Base-by-base conservation (phyloP, 2,888 invertebrate genomes). In the Steinernema carpocapsae region DNA sequence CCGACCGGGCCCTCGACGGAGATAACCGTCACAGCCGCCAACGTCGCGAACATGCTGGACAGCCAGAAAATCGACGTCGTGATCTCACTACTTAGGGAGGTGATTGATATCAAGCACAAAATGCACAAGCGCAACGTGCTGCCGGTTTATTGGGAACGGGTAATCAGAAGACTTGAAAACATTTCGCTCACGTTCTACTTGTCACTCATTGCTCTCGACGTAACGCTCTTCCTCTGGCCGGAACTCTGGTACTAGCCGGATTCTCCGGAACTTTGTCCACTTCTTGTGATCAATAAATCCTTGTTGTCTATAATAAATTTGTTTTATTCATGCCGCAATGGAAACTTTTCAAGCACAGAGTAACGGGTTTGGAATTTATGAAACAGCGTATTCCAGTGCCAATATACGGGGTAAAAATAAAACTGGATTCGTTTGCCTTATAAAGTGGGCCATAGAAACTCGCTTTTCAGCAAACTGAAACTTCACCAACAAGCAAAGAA, bases 81-180 rank as follows among this genome's bases (percentile, higher is more conserved):
- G 26, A 78, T 81, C 24, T 73, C 77, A 14, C 75, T 81, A 73
- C 78, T 83, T 72, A 74, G 83, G 22, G 81, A 81, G 71, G 71
- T 81, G 56, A 45, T 81, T 29, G 81, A 81, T 70, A 72, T 75
- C 22, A 76, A 75, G 70, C 64, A 79, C 26, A 79, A 79, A 72
- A 72, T 81, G 76, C 77, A 73, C 56, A 64, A 46, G 19, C 64
- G 74, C 48, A 72, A 81, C 51, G 72, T 75, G 43, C 76, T 82
- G 51, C 81, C 82, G 14, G 71, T 75, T 24, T 86, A 83, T 70
- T 86, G 86, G 86, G 86, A 86, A 64, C 72, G 86, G 45, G 83
- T 86, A 17, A 80, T 86, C 46, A 77, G 80, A 4, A 72, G 86
- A 45, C 73, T 80, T 56, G 86, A 86, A 73, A 80, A 79, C 42